These are phyloP conservation scores for Solenodon paradoxus DNA, from an alignment of 2,113 vertebrate genomes.

Conservation along the genomic window DNA sequence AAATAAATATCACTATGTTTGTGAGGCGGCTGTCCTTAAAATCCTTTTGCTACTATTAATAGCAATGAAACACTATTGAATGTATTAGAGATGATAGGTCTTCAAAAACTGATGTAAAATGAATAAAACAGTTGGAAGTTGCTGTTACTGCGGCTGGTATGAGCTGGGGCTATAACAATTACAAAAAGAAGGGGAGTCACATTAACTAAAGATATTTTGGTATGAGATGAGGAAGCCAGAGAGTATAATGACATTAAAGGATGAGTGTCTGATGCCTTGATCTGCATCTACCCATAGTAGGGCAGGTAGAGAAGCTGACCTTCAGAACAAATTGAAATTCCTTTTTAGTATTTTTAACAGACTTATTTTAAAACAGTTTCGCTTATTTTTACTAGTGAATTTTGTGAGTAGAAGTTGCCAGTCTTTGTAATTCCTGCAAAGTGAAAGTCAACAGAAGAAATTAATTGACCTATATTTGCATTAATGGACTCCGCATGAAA, in stretches of 20 bases:
- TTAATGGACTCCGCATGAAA: neutral
- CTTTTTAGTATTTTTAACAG: neutral
- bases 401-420: neutral
- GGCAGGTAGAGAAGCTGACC: neutral
- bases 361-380: neutral
- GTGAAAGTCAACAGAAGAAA: neutral
- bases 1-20: neutral
- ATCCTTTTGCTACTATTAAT: neutral
- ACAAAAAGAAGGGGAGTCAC: neutral
- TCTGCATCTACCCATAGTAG: too few species aligned
- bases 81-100: neutral
- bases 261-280: neutral
- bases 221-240: neutral
- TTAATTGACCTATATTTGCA: conserved; percentile 26
- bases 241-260: neutral
- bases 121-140: neutral
- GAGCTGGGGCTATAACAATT: neutral
- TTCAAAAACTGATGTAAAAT: neutral
- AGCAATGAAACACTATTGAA: neutral
- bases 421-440: neutral
- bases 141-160: neutral
- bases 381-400: neutral
- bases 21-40: neutral
- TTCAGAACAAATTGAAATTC: neutral
- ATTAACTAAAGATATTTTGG: neutral